phyloP scores from a whole-genome alignment of 2,797 vertebrate genomes.

The Enteromius treurensis region DNA sequence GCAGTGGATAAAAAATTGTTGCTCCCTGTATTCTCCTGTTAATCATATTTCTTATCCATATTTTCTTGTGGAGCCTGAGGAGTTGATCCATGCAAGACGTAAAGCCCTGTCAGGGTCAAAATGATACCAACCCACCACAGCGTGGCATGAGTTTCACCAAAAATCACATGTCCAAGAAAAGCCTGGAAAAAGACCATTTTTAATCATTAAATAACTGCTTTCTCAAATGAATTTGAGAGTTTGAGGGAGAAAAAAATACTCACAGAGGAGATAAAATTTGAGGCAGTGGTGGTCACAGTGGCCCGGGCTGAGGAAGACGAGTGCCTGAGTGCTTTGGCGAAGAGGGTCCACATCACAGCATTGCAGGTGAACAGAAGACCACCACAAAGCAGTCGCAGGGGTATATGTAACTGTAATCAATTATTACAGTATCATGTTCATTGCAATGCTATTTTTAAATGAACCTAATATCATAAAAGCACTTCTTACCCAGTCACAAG shows the following conservation, averaged over 20 bases:
- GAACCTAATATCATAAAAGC: too few relatives aligned
- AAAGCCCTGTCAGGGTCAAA: conserved; percentile 84
- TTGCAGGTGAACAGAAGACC: conserved; percentile 82
- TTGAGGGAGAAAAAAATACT: conserved; percentile 57
- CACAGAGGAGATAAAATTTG: conserved; percentile 92
- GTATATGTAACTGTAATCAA: conserved; percentile 77
- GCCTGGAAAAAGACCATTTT: conserved; percentile 66
- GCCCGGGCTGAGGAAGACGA: conserved; percentile 87
- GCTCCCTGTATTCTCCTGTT: conserved; percentile 26
- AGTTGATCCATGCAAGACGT: conserved; percentile 80
- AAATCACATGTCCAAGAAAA: conserved; percentile 75
- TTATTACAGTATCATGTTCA: neutral
- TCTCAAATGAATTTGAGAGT: neutral
- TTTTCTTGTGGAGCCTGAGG: conserved; percentile 54
- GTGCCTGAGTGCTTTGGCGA: conserved; percentile 88
- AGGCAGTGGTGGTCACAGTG: conserved; percentile 87
- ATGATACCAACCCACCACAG: conserved; percentile 91
- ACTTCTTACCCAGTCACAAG: conserved; percentile 74
- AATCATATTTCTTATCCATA: conserved; percentile 71
- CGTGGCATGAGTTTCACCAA: conserved; percentile 81
- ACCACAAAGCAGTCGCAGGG: conserved; percentile 78
- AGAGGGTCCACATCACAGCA: conserved; percentile 92
- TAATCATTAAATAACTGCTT: neutral
- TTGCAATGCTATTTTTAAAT: neutral
- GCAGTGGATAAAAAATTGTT: neutral